These are phyloP conservation scores for Donacobius atricapilla DNA, from an alignment of 2,113 vertebrate genomes.

Conservation along the genomic window DNA sequence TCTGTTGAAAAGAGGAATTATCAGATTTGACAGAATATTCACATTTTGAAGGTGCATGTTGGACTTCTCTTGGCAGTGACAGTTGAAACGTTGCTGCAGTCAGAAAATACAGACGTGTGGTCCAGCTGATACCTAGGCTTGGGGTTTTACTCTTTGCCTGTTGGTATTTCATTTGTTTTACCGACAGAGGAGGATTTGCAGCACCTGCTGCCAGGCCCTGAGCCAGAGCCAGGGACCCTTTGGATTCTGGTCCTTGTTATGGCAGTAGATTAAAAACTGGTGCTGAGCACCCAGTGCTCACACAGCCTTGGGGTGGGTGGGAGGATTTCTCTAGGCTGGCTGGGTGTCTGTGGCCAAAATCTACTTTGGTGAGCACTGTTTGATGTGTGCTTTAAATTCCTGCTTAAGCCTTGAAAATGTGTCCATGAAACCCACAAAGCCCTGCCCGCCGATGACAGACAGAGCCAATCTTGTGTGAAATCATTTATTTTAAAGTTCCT, in stretches of 20 bases:
- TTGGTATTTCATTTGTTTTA: background rate
- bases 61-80: background rate
- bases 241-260: accelerated
- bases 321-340: background rate
- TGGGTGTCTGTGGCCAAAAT: background rate
- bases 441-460: background rate
- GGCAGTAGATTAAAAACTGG: background rate
- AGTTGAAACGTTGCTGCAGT: background rate
- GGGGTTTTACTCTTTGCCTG: background rate
- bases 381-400: background rate
- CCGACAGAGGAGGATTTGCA: background rate
- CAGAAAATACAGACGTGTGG: background rate
- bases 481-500: background rate
- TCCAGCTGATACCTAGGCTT: background rate
- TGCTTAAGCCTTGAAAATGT: background rate
- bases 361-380: background rate
- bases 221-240: background rate
- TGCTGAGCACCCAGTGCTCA: background rate
- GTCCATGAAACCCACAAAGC: background rate
- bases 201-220: background rate
- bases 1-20: background rate
- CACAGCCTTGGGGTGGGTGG: accelerated
- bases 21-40: background rate
- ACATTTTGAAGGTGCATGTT: background rate
- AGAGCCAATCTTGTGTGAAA: background rate